Percentiles rank a stretch among this genome's conserved stretches.
These are phyloP conservation scores for Itoplectis maculator DNA, from an alignment of 2,888 invertebrate species.

Conservation along the genomic window DNA sequence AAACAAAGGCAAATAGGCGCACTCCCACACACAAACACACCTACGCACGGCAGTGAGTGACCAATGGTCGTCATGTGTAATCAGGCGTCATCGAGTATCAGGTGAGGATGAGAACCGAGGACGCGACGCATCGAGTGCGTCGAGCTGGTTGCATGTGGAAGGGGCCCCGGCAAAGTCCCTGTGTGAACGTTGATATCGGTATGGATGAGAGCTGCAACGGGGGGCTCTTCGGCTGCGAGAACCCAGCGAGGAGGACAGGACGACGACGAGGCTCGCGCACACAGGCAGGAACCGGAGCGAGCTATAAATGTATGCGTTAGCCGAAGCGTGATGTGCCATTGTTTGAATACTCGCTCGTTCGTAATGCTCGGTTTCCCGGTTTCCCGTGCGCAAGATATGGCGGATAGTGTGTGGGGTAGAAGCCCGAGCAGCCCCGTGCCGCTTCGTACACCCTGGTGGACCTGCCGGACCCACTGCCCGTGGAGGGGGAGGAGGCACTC, in stretches of 20 bases:
- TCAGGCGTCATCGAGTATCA: constrained; percentile 73
- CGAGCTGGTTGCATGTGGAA: neutral
- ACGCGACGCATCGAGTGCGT: constrained; percentile 1
- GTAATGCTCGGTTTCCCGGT: constrained; percentile 70
- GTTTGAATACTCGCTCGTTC: constrained; percentile 71
- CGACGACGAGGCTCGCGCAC: neutral
- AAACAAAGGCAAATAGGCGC: constrained; percentile 75
- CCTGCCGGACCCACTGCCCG: constrained; percentile 6
- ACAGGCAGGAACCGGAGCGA: constrained; percentile 51
- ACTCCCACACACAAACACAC: no score
- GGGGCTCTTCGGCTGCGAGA: neutral
- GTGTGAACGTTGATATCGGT: constrained; percentile 7
- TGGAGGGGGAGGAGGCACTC: no score
- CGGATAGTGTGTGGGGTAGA: constrained; percentile 52
- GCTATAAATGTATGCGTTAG: constrained; percentile 69
- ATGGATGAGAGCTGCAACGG: neutral
- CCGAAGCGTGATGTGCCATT: constrained; percentile 70
- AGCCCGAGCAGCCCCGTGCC: neutral
- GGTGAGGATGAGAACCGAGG: constrained; percentile 38
- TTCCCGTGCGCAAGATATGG: constrained; percentile 68
- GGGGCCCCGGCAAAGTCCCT: neutral
- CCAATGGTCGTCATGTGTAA: constrained; percentile 75
- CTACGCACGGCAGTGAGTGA: constrained; percentile 66
- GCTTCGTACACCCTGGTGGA: constrained; percentile 36
- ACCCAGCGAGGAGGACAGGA: constrained; percentile 41